A percentile compares a stretch with the other conserved stretches of the same genome.
Evolutionary conservation across 2,888 invertebrate species (phyloP).

Genomic region (Platycheirus albimanus): DNA sequence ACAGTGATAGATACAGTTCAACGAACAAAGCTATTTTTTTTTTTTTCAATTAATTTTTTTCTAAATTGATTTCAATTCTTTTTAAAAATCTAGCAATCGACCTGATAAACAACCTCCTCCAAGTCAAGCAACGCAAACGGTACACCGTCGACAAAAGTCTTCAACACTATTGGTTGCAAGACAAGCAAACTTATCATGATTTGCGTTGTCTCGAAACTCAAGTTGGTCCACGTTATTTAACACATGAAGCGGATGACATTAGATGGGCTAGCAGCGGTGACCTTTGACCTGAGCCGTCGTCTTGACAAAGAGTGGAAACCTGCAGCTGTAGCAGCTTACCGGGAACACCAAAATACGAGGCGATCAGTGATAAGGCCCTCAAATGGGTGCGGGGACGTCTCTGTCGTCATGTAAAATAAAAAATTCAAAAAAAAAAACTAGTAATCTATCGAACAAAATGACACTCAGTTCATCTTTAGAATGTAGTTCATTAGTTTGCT

Average conservation of each 20-base stretch:
- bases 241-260: slow-evolving; percentile 96
- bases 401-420: slow-evolving; percentile 81
- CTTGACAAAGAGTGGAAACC: slow-evolving; percentile 69
- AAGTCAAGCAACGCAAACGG: slow-evolving; percentile 97
- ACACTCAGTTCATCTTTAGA: slow-evolving; percentile 51
- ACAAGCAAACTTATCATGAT: slow-evolving; percentile 97
- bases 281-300: slow-evolving; percentile 81
- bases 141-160: slow-evolving; percentile 98
- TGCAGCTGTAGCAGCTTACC: slow-evolving; percentile 80
- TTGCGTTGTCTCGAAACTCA: slow-evolving; percentile 92
- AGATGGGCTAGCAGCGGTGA: slow-evolving; percentile 87
- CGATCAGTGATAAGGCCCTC: slow-evolving; percentile 82
- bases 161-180: slow-evolving; percentile 98
- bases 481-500: slow-evolving; percentile 61
- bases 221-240: slow-evolving; percentile 91
- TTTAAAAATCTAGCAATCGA: slow-evolving; percentile 90
- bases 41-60: not conserved
- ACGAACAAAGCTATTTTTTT: not conserved
- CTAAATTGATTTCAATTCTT: not conserved
- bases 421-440: not conserved
- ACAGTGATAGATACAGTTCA: too few species aligned
- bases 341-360: slow-evolving; percentile 81
- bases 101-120: slow-evolving; percentile 97
- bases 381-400: slow-evolving; percentile 82
- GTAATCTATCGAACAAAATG: slow-evolving; percentile 55